Conservation (phyloP, 1,140 invertebrate species). For the Calliphora vicina region DNA sequence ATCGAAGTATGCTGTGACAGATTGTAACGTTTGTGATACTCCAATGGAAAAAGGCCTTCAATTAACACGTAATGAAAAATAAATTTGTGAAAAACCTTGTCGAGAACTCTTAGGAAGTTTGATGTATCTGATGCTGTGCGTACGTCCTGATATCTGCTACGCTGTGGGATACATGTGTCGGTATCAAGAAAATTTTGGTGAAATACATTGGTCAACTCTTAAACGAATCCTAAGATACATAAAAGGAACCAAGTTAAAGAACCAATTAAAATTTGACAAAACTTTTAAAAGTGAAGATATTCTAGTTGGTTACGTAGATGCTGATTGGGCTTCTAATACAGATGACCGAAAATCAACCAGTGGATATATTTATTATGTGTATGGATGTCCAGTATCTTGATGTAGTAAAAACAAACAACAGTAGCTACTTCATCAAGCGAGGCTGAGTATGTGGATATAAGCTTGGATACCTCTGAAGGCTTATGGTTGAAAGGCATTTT, state of each 20-base stretch:
- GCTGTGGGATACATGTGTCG: background rate
- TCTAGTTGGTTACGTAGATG: background rate
- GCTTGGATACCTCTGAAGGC: constrained; percentile 41
- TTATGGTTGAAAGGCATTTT: constrained; percentile 19
- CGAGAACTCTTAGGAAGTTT: background rate
- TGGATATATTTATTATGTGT: background rate
- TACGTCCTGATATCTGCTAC: constrained; percentile 14
- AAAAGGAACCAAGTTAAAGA: background rate
- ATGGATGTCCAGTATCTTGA: constrained; percentile 1
- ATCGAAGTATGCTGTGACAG: constrained; percentile 4
- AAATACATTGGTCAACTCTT: background rate
- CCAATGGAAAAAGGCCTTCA: constrained; percentile 16
- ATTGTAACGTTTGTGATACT: background rate
- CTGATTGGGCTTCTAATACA: background rate
- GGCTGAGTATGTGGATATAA: constrained; percentile 55
- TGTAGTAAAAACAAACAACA: background rate
- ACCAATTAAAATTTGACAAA: background rate
- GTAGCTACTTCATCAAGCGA: constrained; percentile 44
- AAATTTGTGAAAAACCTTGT: no score
- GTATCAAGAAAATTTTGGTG: background rate
- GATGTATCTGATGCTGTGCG: background rate
- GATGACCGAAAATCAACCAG: background rate
- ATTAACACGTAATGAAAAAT: background rate
- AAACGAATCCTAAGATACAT: background rate
- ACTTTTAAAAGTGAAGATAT: background rate